Base-by-base conservation (phyloP, 2,888 invertebrate genomes). In the Lasius platythorax region DNA sequence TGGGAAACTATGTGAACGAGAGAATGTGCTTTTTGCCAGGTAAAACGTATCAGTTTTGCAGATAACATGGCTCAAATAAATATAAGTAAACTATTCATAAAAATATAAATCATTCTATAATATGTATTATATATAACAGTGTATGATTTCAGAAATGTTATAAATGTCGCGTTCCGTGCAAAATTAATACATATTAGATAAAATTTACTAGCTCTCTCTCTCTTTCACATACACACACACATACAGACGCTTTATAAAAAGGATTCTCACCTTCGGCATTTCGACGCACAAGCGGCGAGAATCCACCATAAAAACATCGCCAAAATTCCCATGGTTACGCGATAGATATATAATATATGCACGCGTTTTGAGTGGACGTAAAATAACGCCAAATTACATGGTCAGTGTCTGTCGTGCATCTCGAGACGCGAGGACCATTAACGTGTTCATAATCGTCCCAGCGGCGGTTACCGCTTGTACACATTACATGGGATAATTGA, bases 371-470 rank as follows among this genome's bases (percentile, higher is more conserved):
- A 79, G 82, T 73, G 79, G 81, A 87, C 56, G 64, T 67, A 50
- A 83, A 72, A 74, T 70, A 87, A 83, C 82, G 37, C 83, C 76
- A 87, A 89, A 89, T 89, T 89, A 89, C 85, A 78, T 63, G 78
- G 85, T 83, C 86, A 85, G 83, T 73, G 89, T 86, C 84, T 82
- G 46, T 78, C 85, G 74, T 83, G 85, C 75, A 73, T 76, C 88
- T 82, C 66, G 56, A 73, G 81, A 88, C 88, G 85, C 74, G 63
- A 50, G n/a, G 63, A 46, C 88, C 90, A 89, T 89, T 90, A 90
- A 90, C 88, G 84, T 78, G 88, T 90, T 90, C 86, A 87, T 90
- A 90, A 90, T 90, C 90, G 85, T 86, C 74, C 75, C 82, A 79
- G 68, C 81, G 66, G 63, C 76, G 30, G 84, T 89, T 86, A 86